Evolutionary conservation across 2,888 invertebrate genomes (phyloP).

Genomic region (Bursaphelenchus okinawaensis): DNA sequence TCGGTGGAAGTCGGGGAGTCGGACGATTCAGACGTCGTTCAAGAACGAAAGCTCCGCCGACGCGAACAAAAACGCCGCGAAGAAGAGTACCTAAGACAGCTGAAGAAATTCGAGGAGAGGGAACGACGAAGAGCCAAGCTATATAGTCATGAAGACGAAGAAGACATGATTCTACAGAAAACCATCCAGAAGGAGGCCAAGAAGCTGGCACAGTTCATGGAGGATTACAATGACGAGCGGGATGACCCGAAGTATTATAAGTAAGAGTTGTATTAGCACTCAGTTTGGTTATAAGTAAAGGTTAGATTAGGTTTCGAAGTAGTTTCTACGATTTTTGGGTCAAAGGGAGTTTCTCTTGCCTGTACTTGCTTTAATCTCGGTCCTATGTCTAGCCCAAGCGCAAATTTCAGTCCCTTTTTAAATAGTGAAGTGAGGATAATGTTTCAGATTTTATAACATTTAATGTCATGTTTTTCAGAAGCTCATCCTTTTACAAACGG

Average conservation of each 20-base stretch:
- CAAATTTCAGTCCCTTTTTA: too few relatives aligned
- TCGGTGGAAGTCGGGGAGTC: constrained; percentile 19
- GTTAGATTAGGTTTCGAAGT: too few relatives aligned
- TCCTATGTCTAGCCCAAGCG: too few relatives aligned
- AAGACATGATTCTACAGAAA: constrained; percentile 57
- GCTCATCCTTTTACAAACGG: constrained; percentile 81
- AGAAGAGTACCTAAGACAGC: constrained; percentile 38
- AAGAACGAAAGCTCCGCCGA: constrained; percentile 11
- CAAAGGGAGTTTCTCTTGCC: too few relatives aligned
- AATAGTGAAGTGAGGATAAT: constrained; percentile 3
- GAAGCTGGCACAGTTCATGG: constrained; percentile 89
- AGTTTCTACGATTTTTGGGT: too few relatives aligned
- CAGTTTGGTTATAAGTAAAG: too few relatives aligned
- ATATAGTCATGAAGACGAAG: constrained; percentile 67
- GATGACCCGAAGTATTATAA: constrained; percentile 94
- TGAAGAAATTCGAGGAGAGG: constrained; percentile 74
- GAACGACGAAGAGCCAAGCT: constrained; percentile 82
- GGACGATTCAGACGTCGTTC: constrained; percentile 38
- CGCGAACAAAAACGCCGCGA: constrained; percentile 31
- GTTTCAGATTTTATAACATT: neutral
- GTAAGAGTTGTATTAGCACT: constrained; percentile 19
- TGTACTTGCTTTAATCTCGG: too few relatives aligned
- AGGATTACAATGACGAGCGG: constrained; percentile 96
- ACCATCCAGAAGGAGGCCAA: constrained; percentile 72
- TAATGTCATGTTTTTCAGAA: constrained; percentile 62